These are phyloP conservation scores for Leiothrix lutea DNA, from an alignment of 2,113 vertebrate genomes.

Conservation along the genomic window DNA sequence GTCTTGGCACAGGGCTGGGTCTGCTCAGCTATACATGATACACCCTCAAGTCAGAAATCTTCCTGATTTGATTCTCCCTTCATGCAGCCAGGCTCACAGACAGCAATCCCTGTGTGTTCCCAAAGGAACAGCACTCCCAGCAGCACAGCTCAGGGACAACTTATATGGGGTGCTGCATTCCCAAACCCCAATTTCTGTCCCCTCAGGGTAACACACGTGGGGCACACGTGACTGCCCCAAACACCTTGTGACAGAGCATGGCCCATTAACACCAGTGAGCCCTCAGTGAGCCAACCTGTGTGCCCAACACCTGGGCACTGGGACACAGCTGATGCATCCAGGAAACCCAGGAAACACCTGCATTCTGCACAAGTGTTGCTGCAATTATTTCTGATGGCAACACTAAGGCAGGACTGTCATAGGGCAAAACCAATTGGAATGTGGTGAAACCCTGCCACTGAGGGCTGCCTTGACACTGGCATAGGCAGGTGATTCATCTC, in stretches of 20 bases:
- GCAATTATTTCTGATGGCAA: neutral
- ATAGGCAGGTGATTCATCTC: neutral
- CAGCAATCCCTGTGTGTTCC: neutral
- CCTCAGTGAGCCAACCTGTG: neutral
- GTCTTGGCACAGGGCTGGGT: neutral
- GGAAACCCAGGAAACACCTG: neutral
- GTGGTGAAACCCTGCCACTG: neutral
- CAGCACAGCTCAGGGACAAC: neutral
- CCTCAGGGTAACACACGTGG: neutral
- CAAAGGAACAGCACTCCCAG: neutral
- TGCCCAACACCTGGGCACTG: neutral
- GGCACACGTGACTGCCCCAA: rapidly evolving
- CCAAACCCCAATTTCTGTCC: neutral
- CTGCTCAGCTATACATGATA: neutral
- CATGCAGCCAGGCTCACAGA: neutral
- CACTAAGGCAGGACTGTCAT: neutral
- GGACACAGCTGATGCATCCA: neutral
- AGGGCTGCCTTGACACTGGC: neutral
- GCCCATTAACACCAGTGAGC: neutral
- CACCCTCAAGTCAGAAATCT: neutral
- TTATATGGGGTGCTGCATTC: neutral
- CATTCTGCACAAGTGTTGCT: neutral
- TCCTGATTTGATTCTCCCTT: neutral
- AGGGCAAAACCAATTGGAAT: neutral
- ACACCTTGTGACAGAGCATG: neutral